These are phyloP conservation scores for Antennarius maculatus DNA, from an alignment of 2,797 vertebrate genomes.

Conservation along the genomic window DNA sequence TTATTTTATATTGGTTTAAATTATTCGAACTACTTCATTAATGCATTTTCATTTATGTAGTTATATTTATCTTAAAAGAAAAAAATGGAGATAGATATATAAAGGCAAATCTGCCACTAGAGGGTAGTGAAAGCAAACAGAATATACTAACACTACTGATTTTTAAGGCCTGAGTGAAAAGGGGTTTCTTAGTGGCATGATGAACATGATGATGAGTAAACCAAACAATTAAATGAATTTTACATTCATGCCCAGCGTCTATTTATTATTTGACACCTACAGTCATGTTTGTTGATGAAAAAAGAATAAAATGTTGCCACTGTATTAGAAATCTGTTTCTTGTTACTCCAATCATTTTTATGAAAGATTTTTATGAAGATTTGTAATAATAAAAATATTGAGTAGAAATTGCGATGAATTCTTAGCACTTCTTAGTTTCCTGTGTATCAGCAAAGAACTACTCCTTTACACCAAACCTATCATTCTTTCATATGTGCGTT, in stretches of 20 bases:
- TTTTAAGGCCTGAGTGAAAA: not conserved
- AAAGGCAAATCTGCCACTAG: slow-evolving; percentile 48
- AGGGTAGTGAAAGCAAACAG: slow-evolving; percentile 53
- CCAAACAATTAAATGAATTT: too few species aligned
- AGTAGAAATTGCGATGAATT: not conserved
- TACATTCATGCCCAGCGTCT: not conserved
- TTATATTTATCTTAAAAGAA: not conserved
- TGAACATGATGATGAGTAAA: not conserved
- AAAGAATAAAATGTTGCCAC: too few species aligned
- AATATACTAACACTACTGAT: not conserved
- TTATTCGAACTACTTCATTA: too few species aligned
- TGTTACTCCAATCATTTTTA: not conserved
- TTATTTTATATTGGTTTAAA: too few species aligned
- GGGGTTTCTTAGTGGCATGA: not conserved
- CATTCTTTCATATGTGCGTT: slow-evolving; percentile 6
- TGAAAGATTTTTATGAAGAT: not conserved
- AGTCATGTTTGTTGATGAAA: too few species aligned
- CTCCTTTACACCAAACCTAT: slow-evolving; percentile 13
- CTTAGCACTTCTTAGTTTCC: too few species aligned
- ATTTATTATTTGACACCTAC: slow-evolving; percentile 13
- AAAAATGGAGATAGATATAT: not conserved
- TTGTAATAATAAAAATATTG: too few species aligned
- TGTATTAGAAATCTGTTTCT: too few species aligned
- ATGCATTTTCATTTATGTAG: too few species aligned
- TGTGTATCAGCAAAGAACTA: not conserved